Evolutionary conservation across 2,888 invertebrate species (phyloP), one percentile per base, ranked within the genome.

Genomic region (Pterostichus madidus): DNA sequence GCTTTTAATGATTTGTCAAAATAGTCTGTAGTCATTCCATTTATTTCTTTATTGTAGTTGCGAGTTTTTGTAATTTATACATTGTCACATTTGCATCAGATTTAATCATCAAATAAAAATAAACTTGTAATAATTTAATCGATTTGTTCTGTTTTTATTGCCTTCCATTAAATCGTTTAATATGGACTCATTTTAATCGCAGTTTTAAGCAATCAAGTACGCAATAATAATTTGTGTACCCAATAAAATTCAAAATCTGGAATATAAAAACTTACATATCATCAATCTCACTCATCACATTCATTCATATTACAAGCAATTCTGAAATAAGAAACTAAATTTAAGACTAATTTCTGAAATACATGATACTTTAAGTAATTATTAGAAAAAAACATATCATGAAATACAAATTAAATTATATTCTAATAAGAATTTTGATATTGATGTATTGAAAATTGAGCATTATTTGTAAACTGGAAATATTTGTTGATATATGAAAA

Each of bases 81-180:
- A 80, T 80, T 71, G 73, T 80, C 80, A 80, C 53, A 80, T 64
- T 56, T 71, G 71, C 80, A 80, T 80, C 71, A 80, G 31, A 73
- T 39, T 80, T 73, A 44, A 73, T 78, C 71, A 73, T 73, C 35
- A 80, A 71, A 79, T 39, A 39, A 80, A 80, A 80, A 73, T 73
- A 80, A 80, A 80, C 80, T 79, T 80, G 80, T 73, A 39, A 73
- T 80, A 80, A 80, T 49, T 53, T 80, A 35, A 68, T 59, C 31
- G 8, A 24, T 31, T 24, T 24, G 24, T 59, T 17, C 1, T 24
- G 31, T 3, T 56, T 44, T 78, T 78, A 61, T 15, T 39, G 11
- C 78, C 31, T 77, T 53, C 8, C 52, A 11, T 15, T 24, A 35
- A 61, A 35, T 24, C 2, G 3, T 8, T 39, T n/a, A n/a, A n/a